A percentile compares a stretch with the other conserved stretches of the same genome.
Evolutionary conservation across 2,888 invertebrate species (phyloP).

Genomic region (Oligia fasciuncula): DNA sequence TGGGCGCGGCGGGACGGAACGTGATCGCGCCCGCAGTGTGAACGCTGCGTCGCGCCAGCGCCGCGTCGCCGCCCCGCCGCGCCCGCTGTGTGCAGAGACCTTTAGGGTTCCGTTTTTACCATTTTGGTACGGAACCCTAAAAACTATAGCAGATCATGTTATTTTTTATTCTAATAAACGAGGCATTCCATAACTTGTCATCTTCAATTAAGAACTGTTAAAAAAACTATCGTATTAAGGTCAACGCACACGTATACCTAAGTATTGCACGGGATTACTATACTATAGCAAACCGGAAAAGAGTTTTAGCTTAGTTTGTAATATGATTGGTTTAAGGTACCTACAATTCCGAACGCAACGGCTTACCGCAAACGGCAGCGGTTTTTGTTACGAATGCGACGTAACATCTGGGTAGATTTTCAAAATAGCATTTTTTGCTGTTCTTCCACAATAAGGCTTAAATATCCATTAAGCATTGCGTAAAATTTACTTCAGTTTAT

Average conservation of each 20-base stretch:
- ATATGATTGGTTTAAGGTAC: background rate
- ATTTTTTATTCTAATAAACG: constrained; percentile 3
- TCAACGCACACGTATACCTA: background rate
- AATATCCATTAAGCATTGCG: too few relatives aligned
- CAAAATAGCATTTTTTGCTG: too few relatives aligned
- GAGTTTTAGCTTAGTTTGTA: background rate
- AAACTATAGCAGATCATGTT: constrained; percentile 3
- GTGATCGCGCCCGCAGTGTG: too few relatives aligned
- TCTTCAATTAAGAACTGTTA: background rate
- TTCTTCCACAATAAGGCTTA: too few relatives aligned
- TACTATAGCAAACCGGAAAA: background rate
- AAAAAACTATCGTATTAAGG: background rate
- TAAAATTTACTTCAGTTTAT: too few relatives aligned
- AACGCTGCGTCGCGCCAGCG: too few relatives aligned
- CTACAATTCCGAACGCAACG: background rate
- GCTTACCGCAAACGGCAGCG: background rate
- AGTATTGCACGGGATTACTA: background rate
- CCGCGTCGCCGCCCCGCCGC: too few relatives aligned
- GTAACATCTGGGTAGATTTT: too few relatives aligned
- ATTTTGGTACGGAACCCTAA: too few relatives aligned
- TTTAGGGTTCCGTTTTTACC: too few relatives aligned
- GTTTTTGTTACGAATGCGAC: background rate
- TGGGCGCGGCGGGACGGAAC: too few relatives aligned
- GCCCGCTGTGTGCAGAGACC: too few relatives aligned
- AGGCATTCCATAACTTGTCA: background rate